These are phyloP conservation scores for Drosophila cracens DNA, from an alignment of 2,888 invertebrate species.

Conservation along the genomic window DNA sequence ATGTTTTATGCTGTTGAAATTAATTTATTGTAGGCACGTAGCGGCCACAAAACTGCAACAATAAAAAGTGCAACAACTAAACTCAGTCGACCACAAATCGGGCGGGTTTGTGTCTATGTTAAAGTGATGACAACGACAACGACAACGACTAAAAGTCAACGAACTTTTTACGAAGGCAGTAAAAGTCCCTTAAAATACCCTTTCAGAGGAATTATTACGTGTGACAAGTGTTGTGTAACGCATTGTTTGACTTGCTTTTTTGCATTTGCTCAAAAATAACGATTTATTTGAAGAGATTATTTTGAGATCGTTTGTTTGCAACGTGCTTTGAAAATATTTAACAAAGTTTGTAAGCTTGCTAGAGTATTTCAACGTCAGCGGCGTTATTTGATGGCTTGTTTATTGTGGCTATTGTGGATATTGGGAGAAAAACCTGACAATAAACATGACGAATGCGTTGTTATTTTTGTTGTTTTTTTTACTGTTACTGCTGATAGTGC, in stretches of 20 bases:
- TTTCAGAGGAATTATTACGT: not conserved
- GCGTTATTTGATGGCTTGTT: slow-evolving; percentile 20
- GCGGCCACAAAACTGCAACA: slow-evolving; percentile 50
- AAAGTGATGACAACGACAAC: slow-evolving; percentile 28
- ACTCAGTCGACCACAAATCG: slow-evolving; percentile 52
- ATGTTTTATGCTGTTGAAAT: slow-evolving; percentile 45
- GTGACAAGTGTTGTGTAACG: slow-evolving; percentile 1
- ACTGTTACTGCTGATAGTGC: slow-evolving; percentile 59
- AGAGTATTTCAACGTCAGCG: slow-evolving; percentile 18
- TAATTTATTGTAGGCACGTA: slow-evolving; percentile 73
- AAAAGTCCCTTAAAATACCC: slow-evolving; percentile 60
- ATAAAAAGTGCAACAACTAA: slow-evolving; percentile 39
- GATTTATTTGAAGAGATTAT: not conserved
- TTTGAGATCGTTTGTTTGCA: not conserved
- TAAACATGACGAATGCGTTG: slow-evolving; percentile 52
- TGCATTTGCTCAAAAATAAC: not conserved
- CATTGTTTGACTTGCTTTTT: not conserved
- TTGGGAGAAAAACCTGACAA: slow-evolving; percentile 40
- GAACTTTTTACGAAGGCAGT: slow-evolving; percentile 50
- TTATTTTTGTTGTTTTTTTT: slow-evolving; percentile 23
- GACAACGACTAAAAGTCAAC: slow-evolving; percentile 53
- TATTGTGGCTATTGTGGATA: slow-evolving; percentile 18
- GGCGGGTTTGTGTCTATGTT: slow-evolving; percentile 54
- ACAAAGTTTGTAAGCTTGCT: not conserved
- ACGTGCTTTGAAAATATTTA: not conserved